Percentiles rank a stretch among this genome's conserved stretches.
Evolutionary conservation across 1,140 invertebrate genomes (phyloP).

Genomic region (Fopius arisanus): DNA sequence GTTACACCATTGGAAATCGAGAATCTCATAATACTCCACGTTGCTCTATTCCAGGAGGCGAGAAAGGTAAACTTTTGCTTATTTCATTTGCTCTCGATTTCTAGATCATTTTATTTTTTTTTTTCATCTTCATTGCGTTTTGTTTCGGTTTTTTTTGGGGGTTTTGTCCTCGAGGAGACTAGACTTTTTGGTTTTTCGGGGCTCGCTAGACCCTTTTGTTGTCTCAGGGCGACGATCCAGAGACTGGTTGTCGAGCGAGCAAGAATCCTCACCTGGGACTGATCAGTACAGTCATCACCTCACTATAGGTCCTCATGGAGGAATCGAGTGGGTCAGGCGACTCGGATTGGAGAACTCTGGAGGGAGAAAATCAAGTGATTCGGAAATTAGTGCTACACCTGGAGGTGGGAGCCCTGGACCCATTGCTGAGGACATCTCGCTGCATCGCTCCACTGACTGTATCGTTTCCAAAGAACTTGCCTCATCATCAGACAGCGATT

Average conservation of each 20-base stretch:
- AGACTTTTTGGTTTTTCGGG: background rate
- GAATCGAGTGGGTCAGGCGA: slow-evolving; percentile 71
- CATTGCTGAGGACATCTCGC: slow-evolving; percentile 62
- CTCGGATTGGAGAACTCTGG: slow-evolving; percentile 57
- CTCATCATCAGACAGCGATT: slow-evolving; percentile 70
- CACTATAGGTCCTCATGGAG: slow-evolving; percentile 71
- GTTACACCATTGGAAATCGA: slow-evolving; percentile 40
- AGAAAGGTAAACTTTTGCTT: slow-evolving; percentile 46
- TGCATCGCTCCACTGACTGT: slow-evolving; percentile 75
- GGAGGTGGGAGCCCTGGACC: slow-evolving; percentile 50
- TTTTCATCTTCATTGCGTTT: background rate
- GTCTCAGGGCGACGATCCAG: slow-evolving; percentile 53
- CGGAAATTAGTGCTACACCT: slow-evolving; percentile 57
- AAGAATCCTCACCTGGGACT: slow-evolving; percentile 52
- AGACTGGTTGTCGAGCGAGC: slow-evolving; percentile 54
- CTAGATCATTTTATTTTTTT: background rate
- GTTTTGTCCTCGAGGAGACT: background rate
- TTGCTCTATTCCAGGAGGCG: slow-evolving; percentile 59
- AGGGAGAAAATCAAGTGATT: slow-evolving; percentile 62
- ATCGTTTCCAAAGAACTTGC: slow-evolving; percentile 70
- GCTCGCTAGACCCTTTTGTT: slow-evolving; percentile 7
- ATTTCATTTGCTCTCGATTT: background rate
- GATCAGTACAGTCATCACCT: slow-evolving; percentile 66
- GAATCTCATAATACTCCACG: slow-evolving; percentile 53
- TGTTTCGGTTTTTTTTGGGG: background rate